Conservation (phyloP, 2,113 vertebrate species). For the Pseudorhombus dupliciocellatus region DNA sequence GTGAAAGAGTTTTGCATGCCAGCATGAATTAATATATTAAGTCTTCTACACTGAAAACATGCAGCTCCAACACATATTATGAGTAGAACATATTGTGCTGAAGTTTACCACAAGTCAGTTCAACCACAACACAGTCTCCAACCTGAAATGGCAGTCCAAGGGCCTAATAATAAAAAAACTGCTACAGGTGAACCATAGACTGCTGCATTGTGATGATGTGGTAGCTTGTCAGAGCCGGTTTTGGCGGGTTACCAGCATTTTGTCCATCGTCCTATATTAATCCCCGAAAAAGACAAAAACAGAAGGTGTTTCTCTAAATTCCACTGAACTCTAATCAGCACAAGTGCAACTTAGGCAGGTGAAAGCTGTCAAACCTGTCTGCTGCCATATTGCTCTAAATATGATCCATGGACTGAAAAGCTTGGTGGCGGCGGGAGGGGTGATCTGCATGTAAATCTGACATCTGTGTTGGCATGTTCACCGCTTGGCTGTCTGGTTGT, state of each 20-base stretch:
- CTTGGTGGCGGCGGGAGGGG: constrained; percentile 19
- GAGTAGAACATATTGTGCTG: not conserved
- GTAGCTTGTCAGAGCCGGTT: not conserved
- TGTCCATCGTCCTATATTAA: not conserved
- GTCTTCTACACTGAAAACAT: constrained; percentile 3
- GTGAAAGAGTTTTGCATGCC: constrained; percentile 11
- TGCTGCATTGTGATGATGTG: not conserved
- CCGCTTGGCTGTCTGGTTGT: constrained; percentile 15
- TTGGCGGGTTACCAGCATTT: not conserved
- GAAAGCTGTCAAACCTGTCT: not conserved
- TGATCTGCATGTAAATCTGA: constrained; percentile 28
- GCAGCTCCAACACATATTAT: not conserved
- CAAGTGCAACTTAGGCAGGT: not conserved
- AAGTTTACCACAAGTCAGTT: no score
- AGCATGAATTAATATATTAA: not conserved
- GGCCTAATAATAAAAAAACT: no score
- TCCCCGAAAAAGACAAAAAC: not conserved
- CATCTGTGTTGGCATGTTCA: constrained; percentile 35
- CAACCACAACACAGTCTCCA: no score
- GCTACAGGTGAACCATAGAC: no score
- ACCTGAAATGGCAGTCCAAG: not conserved
- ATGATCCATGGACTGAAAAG: constrained; percentile 4
- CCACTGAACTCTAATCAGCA: not conserved
- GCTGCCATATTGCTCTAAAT: not conserved
- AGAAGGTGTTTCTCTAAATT: not conserved